Conservation (phyloP, 2,113 vertebrate species). For the Tachuris rubrigastra region DNA sequence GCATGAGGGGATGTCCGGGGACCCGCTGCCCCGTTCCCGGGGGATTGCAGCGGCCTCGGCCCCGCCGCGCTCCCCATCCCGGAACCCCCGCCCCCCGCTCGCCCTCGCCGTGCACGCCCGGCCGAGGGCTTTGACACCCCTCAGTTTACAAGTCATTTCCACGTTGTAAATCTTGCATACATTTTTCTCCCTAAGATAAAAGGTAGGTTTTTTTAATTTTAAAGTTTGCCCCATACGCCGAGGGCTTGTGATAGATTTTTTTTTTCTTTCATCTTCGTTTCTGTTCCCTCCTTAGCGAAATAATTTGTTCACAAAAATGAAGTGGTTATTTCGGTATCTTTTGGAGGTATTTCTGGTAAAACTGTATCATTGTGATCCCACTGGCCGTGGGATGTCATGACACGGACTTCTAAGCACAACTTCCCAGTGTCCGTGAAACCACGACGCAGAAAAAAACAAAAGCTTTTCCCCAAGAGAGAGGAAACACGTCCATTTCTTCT, state of each 20-base stretch:
- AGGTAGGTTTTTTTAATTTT: not conserved
- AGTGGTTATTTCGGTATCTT: not conserved
- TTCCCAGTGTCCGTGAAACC: not conserved
- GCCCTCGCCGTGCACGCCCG: not conserved
- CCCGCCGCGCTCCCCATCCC: not conserved
- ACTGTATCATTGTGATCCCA: not conserved
- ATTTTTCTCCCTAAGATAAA: not conserved
- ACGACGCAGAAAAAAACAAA: not conserved
- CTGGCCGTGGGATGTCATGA: not conserved
- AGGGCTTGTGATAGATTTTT: not conserved
- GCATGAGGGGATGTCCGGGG: not conserved
- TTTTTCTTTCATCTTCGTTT: not conserved
- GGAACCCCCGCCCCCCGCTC: not conserved
- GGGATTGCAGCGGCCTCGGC: not conserved
- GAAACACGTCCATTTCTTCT: not conserved
- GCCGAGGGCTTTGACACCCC: not conserved
- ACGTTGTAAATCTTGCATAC: not conserved
- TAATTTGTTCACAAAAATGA: not conserved
- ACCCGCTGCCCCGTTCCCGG: accelerated
- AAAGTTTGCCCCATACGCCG: not conserved
- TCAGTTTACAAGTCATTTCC: not conserved
- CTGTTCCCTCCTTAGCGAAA: not conserved
- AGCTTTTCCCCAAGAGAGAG: not conserved
- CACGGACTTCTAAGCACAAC: not conserved
- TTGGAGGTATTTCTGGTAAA: not conserved